Conservation (phyloP, 2,888 invertebrate species). For the Scrobipalpa costella region DNA sequence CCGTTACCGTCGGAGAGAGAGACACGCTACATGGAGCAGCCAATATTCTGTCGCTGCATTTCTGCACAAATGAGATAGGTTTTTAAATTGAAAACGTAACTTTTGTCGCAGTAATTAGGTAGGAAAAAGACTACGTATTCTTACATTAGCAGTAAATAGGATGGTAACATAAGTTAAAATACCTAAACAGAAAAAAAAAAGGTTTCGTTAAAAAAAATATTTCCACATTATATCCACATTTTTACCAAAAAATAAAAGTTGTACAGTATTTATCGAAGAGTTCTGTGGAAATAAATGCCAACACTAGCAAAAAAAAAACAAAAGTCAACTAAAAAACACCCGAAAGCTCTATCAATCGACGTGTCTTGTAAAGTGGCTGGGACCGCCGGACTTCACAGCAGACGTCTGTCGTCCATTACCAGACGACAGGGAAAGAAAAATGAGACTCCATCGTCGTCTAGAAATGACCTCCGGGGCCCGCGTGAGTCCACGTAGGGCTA, state of each 20-base stretch:
- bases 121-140: too few species aligned
- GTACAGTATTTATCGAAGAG: too few species aligned
- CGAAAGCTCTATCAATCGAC: not conserved
- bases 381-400: constrained; percentile 31
- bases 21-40: constrained; percentile 21
- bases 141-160: too few species aligned
- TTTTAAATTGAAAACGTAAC: not conserved
- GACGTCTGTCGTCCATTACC: constrained; percentile 51
- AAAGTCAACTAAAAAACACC: not conserved
- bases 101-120: not conserved
- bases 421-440: constrained; percentile 51
- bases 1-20: constrained; percentile 18
- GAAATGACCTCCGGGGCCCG: constrained; percentile 46
- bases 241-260: too few species aligned
- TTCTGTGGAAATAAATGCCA: too few species aligned
- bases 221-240: too few species aligned
- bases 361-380: not conserved
- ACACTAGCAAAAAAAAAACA: too few species aligned
- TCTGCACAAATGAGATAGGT: constrained; percentile 4
- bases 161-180: too few species aligned
- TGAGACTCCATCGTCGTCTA: constrained; percentile 52
- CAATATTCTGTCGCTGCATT: constrained; percentile 10
- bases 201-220: too few species aligned
- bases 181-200: too few species aligned
- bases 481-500: constrained; percentile 27